These are phyloP conservation scores for Drosophila bifasciata DNA, from an alignment of 1,140 invertebrate species.

Conservation along the genomic window DNA sequence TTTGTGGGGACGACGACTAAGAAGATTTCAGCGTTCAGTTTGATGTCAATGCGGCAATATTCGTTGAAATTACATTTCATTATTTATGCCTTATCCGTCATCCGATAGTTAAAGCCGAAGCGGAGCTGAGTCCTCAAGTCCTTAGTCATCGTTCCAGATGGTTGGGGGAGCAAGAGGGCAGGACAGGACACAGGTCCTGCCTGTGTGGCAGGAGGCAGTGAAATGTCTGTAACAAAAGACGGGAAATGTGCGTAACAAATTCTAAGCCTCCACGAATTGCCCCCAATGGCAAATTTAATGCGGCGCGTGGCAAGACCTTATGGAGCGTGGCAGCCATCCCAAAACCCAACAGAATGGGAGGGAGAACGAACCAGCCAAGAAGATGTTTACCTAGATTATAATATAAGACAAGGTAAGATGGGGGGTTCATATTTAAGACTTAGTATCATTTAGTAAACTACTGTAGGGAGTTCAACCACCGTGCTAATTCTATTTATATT, in stretches of 20 bases:
- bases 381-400: background rate
- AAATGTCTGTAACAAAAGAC: constrained; percentile 64
- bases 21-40: constrained; percentile 61
- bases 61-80: constrained; percentile 69
- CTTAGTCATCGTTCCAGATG: background rate
- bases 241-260: constrained; percentile 73
- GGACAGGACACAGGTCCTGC: too few species aligned
- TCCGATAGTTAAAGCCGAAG: constrained; percentile 37
- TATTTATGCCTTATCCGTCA: constrained; percentile 62
- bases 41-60: constrained; percentile 70
- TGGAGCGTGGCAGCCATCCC: background rate
- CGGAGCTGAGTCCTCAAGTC: constrained; percentile 3
- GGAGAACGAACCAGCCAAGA: background rate
- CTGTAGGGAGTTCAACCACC: too few species aligned
- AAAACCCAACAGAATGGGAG: background rate
- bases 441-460: too few species aligned
- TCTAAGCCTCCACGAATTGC: constrained; percentile 58
- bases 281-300: constrained; percentile 66
- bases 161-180: too few species aligned
- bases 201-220: constrained; percentile 13
- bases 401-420: too few species aligned
- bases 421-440: too few species aligned
- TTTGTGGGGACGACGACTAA: constrained; percentile 39
- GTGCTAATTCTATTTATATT: background rate
- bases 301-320: constrained; percentile 57